These are phyloP conservation scores for Pristionchus fissidentatus DNA, from an alignment of 2,888 invertebrate genomes.

Conservation along the genomic window DNA sequence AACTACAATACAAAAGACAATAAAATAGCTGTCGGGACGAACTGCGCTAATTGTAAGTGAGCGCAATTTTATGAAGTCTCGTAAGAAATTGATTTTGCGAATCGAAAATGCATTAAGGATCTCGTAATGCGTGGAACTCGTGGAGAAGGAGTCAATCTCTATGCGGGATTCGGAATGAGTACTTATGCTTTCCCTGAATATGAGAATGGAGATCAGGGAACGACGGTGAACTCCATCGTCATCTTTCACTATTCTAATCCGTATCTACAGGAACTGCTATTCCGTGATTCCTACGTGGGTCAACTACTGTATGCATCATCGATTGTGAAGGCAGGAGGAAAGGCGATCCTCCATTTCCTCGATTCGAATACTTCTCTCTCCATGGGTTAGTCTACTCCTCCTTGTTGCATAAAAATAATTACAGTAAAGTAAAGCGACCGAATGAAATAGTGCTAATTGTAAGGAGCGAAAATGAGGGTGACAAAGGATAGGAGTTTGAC, in stretches of 20 bases:
- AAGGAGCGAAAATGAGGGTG: background rate
- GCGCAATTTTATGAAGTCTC: too few species aligned
- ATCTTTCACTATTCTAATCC: background rate
- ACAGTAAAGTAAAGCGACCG: too few species aligned
- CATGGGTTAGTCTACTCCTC: background rate
- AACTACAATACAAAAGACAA: too few species aligned
- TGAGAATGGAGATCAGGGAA: background rate
- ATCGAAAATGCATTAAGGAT: background rate
- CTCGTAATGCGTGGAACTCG: slow-evolving; percentile 6
- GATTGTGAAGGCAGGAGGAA: slow-evolving; percentile 10
- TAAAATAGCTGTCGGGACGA: too few species aligned
- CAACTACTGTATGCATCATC: slow-evolving; percentile 10
- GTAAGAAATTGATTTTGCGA: too few species aligned
- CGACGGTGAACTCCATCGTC: background rate
- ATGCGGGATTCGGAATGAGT: background rate
- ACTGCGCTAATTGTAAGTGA: too few species aligned
- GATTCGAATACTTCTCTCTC: slow-evolving; percentile 26
- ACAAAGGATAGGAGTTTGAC: background rate
- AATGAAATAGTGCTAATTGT: too few species aligned
- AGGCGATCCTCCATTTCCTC: slow-evolving; percentile 20
- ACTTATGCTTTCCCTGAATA: background rate
- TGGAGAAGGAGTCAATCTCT: slow-evolving; percentile 36
- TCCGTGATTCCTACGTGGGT: slow-evolving; percentile 24
- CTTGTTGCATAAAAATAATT: too few species aligned
- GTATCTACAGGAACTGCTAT: slow-evolving; percentile 6